Base-by-base conservation (phyloP, 2,113 vertebrate genomes). In the Nibea albiflora region DNA sequence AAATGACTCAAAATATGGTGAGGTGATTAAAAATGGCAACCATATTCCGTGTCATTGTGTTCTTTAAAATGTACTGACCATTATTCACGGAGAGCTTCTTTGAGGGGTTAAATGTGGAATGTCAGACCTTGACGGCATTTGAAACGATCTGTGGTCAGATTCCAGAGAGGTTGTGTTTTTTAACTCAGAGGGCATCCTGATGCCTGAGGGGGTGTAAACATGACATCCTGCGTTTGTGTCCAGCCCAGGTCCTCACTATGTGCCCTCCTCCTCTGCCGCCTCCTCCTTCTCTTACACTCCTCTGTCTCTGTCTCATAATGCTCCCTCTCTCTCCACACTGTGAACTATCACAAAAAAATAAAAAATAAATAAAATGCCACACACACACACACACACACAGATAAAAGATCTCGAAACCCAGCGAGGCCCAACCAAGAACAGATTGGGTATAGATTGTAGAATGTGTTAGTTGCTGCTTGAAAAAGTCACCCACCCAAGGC, bases 381-480 rank as follows among this genome's bases (percentile, higher is more conserved):
- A 73, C 4, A 50, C 12, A 31, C 3, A 64, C 60, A 73, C 3
- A 50, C 14, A 31, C 3, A 64, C 1, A 24, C 26, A 60, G 7
- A 39, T 39, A 56, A 42, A 66, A 57, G 42, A 60, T 47, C 81
- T 71, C 1, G 9, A 71, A 79, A 78, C 17, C 73, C 76, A 83
- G 58, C 39, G 71, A 79, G 77, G 61, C 61, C 68, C n/a, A 50
- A 56, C 75, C 44, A 42, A 85, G 69, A 85, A 42, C 39, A 80
- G 78, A 91, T 85, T 86, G 78, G 47, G 56, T 83, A 65, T 65
- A 62, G 70, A 83, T 87, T 85, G 66, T 62, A 58, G 28, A 81
- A 44, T 10, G 61, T 75, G 78, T 67, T 67, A 22, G 71, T 78
- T 86, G 85, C 47, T 74, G 54, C 73, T 61, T 73, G 77, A 63